phyloP scores from a whole-genome alignment of 2,888 invertebrate genomes.

The Kryphioiulus occultus region DNA sequence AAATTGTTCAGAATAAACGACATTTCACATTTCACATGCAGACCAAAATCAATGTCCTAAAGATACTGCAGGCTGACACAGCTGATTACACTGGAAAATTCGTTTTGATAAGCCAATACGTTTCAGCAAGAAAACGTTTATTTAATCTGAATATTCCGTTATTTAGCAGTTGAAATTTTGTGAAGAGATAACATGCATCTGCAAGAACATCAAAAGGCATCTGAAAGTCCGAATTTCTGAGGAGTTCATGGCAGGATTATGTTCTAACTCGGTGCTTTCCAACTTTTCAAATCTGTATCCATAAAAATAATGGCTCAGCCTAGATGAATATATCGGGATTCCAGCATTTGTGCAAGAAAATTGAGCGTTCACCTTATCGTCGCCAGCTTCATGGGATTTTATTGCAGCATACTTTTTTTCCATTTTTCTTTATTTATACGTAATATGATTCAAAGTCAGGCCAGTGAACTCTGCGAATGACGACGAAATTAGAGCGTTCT shows the following conservation, averaged over 20 bases:
- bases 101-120: too few species aligned
- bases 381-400: constrained; percentile 9
- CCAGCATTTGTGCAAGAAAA: neutral
- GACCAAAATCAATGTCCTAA: too few species aligned
- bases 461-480: neutral
- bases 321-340: neutral
- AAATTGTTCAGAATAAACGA: too few species aligned
- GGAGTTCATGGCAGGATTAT: neutral
- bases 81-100: too few species aligned
- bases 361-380: neutral
- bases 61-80: too few species aligned
- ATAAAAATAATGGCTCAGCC: neutral
- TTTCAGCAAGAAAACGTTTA: too few species aligned
- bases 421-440: constrained; percentile 18
- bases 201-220: too few species aligned
- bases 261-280: neutral
- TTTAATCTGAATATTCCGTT: too few species aligned
- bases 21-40: too few species aligned
- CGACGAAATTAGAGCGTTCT: constrained; percentile 23
- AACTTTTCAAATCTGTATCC: neutral
- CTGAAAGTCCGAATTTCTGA: neutral
- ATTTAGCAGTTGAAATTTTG: too few species aligned
- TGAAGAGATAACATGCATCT: too few species aligned
- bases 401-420: constrained; percentile 4
- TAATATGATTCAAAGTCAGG: constrained; percentile 25